Percentiles rank a stretch among this genome's conserved stretches.
These are phyloP conservation scores for Lordiphosa clarofinis DNA, from an alignment of 1,140 invertebrate species.

Conservation along the genomic window DNA sequence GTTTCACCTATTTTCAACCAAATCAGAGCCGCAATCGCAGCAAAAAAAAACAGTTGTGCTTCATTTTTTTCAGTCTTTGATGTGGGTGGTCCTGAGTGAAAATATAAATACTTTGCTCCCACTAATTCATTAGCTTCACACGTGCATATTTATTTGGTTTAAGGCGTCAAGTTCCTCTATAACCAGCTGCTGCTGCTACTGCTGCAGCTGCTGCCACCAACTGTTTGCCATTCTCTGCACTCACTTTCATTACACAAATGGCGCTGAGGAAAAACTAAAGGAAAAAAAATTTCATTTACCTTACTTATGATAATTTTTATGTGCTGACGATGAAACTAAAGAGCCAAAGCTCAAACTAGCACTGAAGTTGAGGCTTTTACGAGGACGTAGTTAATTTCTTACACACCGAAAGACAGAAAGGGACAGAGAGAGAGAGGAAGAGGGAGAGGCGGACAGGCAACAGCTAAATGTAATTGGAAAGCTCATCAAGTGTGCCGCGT, in stretches of 20 bases:
- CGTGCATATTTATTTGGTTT: too few relatives aligned
- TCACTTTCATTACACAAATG: constrained; percentile 63
- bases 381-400: constrained; percentile 59
- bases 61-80: too few relatives aligned
- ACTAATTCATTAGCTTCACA: too few relatives aligned
- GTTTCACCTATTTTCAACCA: too few relatives aligned
- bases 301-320: constrained; percentile 59
- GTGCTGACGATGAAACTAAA: constrained; percentile 18
- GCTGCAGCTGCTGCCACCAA: too few relatives aligned
- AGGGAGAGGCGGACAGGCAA: constrained; percentile 37
- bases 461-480: constrained; percentile 68
- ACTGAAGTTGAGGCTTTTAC: constrained; percentile 35
- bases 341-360: constrained; percentile 11
- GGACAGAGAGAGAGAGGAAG: constrained; percentile 7
- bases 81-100: too few relatives aligned
- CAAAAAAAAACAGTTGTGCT: too few relatives aligned
- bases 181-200: too few relatives aligned
- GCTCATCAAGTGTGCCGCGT: constrained; percentile 50
- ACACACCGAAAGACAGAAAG: constrained; percentile 8
- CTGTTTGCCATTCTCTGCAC: constrained; percentile 2
- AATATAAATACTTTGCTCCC: too few relatives aligned
- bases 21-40: too few relatives aligned
- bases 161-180: too few relatives aligned
- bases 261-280: constrained; percentile 23
- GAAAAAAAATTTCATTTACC: constrained; percentile 21